phyloP scores from a whole-genome alignment of 2,888 invertebrate species.

The Cephus nigrinus region DNA sequence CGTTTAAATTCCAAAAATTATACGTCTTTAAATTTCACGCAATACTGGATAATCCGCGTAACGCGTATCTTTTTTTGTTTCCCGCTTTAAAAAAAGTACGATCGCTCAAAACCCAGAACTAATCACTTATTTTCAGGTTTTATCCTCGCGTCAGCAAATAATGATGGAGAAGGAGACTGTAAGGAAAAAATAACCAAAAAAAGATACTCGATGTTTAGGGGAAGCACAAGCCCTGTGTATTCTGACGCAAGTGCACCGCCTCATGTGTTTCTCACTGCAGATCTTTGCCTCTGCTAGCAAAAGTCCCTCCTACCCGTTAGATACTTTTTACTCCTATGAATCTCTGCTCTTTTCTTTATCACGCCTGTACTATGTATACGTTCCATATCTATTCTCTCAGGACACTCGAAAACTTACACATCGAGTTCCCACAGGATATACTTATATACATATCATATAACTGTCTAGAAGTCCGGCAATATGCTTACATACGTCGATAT shows the following conservation, averaged over 20 bases:
- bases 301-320: constrained; percentile 26
- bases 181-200: constrained; percentile 28
- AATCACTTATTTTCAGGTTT: constrained; percentile 55
- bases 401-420: neutral
- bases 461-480: too few relatives aligned
- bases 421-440: neutral
- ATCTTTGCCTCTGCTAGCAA: constrained; percentile 47
- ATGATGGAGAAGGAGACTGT: constrained; percentile 18
- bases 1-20: neutral
- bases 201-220: constrained; percentile 43
- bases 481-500: too few relatives aligned
- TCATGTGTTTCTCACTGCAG: constrained; percentile 45
- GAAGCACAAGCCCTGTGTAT: constrained; percentile 48
- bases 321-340: constrained; percentile 9
- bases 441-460: neutral
- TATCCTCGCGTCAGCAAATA: constrained; percentile 22
- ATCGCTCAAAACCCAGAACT: constrained; percentile 36
- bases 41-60: neutral
- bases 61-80: neutral
- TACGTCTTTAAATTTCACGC: neutral
- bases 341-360: constrained; percentile 16
- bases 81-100: constrained; percentile 2
- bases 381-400: neutral
- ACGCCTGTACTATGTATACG: neutral
- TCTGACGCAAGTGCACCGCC: constrained; percentile 58